Evolutionary conservation across 2,797 vertebrate species (phyloP).

Genomic region (Muraenolepis orangiensis): DNA sequence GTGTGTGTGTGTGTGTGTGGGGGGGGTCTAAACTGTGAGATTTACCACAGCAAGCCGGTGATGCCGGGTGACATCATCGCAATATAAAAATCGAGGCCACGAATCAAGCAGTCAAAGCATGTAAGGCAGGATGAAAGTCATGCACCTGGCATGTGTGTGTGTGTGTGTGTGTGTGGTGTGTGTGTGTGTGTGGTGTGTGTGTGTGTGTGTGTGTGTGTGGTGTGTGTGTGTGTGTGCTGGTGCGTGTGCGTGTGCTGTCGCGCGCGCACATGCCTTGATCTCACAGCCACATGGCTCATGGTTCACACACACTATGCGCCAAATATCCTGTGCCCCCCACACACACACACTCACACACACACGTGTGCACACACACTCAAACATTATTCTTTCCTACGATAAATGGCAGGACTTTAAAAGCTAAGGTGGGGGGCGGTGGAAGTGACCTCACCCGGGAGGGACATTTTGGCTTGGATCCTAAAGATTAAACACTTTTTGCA

Average conservation of each 20-base stretch:
- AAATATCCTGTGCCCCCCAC: constrained; percentile 18
- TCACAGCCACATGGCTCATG: constrained; percentile 34
- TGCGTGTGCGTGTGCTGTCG: not conserved
- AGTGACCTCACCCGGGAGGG: not conserved
- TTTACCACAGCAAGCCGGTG: constrained; percentile 32
- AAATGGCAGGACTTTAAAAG: constrained; percentile 16
- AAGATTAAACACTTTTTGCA: too few species aligned
- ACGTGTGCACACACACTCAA: not conserved
- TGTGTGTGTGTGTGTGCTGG: not conserved
- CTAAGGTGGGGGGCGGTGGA: not conserved
- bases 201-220: not conserved
- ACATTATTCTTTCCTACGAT: constrained; percentile 17
- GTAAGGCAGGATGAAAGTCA: constrained; percentile 6
- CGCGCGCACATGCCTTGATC: not conserved
- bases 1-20: not conserved
- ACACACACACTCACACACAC: not conserved
- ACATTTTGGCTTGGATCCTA: too few species aligned
- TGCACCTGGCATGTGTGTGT: not conserved
- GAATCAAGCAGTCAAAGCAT: not conserved
- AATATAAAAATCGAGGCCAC: constrained; percentile 6
- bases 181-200: not conserved
- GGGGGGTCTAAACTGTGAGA: constrained; percentile 22
- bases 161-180: not conserved
- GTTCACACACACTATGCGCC: not conserved
- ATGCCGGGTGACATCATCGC: constrained; percentile 22